These are phyloP conservation scores for Aphodius granarius DNA, from an alignment of 2,888 invertebrate species.

Conservation along the genomic window DNA sequence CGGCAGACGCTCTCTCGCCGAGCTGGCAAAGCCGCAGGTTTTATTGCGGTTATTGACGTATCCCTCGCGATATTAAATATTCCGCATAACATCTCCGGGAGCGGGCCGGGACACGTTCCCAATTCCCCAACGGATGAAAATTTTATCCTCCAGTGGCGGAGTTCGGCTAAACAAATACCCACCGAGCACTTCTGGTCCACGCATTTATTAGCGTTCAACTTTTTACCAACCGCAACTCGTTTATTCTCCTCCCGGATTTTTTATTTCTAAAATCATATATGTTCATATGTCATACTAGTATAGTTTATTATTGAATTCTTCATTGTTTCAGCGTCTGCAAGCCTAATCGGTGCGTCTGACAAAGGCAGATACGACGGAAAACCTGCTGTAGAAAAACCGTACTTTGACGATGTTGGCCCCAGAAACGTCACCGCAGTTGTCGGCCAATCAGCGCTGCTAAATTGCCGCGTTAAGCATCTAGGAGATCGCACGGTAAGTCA, in stretches of 20 bases:
- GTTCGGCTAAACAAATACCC: not conserved
- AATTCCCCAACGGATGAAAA: not conserved
- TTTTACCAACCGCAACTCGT: not conserved
- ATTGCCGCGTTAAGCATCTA: constrained; percentile 83
- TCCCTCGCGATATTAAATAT: not conserved
- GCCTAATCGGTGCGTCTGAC: constrained; percentile 29
- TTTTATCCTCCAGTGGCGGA: not conserved
- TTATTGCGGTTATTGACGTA: not conserved
- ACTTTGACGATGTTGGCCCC: constrained; percentile 82
- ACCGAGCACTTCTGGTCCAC: not conserved
- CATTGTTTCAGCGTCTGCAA: constrained; percentile 34
- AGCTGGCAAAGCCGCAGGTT: not conserved
- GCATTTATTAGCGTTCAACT: not conserved
- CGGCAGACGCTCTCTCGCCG: not conserved
- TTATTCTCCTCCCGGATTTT: too few relatives aligned
- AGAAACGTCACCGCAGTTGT: constrained; percentile 83
- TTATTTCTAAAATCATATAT: not conserved
- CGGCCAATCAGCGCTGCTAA: constrained; percentile 77
- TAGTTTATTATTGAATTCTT: constrained; percentile 19
- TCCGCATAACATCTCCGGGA: not conserved
- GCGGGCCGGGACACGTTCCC: not conserved
- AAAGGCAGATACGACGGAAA: constrained; percentile 16
- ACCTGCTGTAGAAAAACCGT: constrained; percentile 66
- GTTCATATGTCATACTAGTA: not conserved
- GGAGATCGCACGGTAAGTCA: constrained; percentile 83